These are phyloP conservation scores for Drosophila grimshawi DNA, from an alignment of 1,140 invertebrate genomes.

Conservation along the genomic window DNA sequence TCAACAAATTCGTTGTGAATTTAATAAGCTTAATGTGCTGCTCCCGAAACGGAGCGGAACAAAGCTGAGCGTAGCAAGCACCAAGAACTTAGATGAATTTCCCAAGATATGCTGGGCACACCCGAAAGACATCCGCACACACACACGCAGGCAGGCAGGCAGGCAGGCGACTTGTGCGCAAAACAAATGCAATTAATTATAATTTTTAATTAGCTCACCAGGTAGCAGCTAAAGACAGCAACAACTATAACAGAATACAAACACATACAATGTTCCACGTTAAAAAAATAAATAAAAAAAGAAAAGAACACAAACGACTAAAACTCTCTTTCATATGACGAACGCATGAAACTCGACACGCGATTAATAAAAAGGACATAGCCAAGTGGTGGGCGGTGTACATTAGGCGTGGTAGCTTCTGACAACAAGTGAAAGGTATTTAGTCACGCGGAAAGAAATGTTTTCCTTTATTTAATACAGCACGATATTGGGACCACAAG, in stretches of 20 bases:
- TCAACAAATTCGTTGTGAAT: slow-evolving; percentile 55
- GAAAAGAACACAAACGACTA: slow-evolving; percentile 53
- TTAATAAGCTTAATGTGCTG: slow-evolving; percentile 80
- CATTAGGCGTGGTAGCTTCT: slow-evolving; percentile 44
- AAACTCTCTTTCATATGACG: slow-evolving; percentile 72
- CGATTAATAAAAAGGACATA: slow-evolving; percentile 63
- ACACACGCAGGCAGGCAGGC: slow-evolving; percentile 30
- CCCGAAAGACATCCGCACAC: slow-evolving; percentile 57
- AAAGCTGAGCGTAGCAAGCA: slow-evolving; percentile 23
- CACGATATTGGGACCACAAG: slow-evolving; percentile 27
- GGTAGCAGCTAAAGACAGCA: slow-evolving; percentile 15
- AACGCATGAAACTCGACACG: slow-evolving; percentile 75
- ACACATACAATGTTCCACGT: slow-evolving; percentile 43
- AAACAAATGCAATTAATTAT: slow-evolving; percentile 80
- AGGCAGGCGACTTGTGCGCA: slow-evolving; percentile 57
- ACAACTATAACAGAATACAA: slow-evolving; percentile 38
- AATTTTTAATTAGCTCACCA: slow-evolving; percentile 77
- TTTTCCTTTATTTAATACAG: slow-evolving; percentile 75
- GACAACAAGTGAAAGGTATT: slow-evolving; percentile 81
- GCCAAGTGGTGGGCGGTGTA: slow-evolving; percentile 38
- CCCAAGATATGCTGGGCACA: slow-evolving; percentile 79
- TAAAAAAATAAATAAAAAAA: slow-evolving; percentile 41
- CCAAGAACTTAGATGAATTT: slow-evolving; percentile 77
- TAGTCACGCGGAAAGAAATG: slow-evolving; percentile 81
- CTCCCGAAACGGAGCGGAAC: slow-evolving; percentile 34